Percentiles rank a stretch among this genome's conserved stretches.
These are phyloP conservation scores for Vombatus ursinus DNA, from an alignment of 2,113 vertebrate species.

Conservation along the genomic window DNA sequence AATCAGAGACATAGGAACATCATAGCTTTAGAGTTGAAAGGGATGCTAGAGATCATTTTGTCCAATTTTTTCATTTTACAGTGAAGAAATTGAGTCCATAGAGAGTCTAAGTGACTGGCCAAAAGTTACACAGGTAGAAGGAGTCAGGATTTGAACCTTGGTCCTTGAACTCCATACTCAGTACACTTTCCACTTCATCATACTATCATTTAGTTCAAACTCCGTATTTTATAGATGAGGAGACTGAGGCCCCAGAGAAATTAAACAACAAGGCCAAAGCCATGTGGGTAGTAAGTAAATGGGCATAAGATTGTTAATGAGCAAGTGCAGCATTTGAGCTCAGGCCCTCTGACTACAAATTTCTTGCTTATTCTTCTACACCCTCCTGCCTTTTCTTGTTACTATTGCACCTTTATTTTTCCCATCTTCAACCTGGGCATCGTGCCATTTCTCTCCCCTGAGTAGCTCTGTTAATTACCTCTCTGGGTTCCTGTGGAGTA, in stretches of 20 bases:
- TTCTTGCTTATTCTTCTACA: not conserved
- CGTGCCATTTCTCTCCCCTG: not conserved
- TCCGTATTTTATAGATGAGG: not conserved
- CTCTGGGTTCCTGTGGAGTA: slow-evolving; percentile 57
- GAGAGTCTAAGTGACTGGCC: not conserved
- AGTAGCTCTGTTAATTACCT: slow-evolving; percentile 15
- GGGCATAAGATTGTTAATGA: not conserved
- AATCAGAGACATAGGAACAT: not conserved
- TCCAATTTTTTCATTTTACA: not conserved
- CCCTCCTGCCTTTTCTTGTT: not conserved
- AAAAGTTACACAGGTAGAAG: not conserved
- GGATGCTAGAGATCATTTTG: not conserved
- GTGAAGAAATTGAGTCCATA: not conserved
- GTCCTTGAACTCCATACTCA: not conserved
- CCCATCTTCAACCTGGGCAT: not conserved
- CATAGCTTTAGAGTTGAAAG: not conserved
- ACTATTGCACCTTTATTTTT: slow-evolving; percentile 3
- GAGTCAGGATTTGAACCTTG: not conserved
- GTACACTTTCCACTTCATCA: not conserved
- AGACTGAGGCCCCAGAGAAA: not conserved
- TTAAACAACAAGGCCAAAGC: not conserved
- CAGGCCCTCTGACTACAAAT: not conserved
- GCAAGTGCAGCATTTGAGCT: not conserved
- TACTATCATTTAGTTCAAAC: not conserved
- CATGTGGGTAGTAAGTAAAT: not conserved